Conservation (phyloP, 2,888 invertebrate genomes). For the Zygothrica quintamaculata region DNA sequence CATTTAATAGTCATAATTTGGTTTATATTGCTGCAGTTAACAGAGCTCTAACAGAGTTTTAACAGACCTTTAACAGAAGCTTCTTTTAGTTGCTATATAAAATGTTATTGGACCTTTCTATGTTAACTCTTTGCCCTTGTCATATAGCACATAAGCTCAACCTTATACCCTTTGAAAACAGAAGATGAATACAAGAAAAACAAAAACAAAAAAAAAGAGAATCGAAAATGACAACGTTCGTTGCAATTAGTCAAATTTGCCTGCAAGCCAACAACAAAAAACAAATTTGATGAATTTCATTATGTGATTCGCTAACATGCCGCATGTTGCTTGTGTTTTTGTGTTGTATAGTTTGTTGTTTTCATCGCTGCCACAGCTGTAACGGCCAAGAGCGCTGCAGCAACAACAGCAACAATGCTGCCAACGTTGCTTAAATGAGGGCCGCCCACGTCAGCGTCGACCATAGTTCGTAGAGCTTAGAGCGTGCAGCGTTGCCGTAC, state of each 20-base stretch:
- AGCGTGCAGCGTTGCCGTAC: conserved; percentile 19
- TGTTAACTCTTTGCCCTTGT: too few relatives aligned
- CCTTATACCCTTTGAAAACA: not conserved
- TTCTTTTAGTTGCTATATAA: too few relatives aligned
- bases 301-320: conserved; percentile 63
- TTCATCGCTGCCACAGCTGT: conserved; percentile 37
- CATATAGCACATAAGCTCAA: not conserved
- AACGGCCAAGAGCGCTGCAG: conserved; percentile 48
- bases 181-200: not conserved
- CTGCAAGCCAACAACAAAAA: conserved; percentile 33
- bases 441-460: conserved; percentile 52
- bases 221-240: conserved; percentile 44
- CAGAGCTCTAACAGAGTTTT: too few relatives aligned
- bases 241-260: conserved; percentile 74
- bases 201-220: conserved; percentile 6
- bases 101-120: too few relatives aligned
- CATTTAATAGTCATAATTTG: too few relatives aligned
- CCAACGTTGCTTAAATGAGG: conserved; percentile 35
- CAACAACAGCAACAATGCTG: conserved; percentile 11
- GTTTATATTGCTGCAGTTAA: too few relatives aligned
- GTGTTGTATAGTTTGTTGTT: too few relatives aligned
- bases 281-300: conserved; percentile 59
- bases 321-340: conserved; percentile 22
- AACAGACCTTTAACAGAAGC: too few relatives aligned
- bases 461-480: conserved; percentile 17